Conservation (phyloP, 2,113 vertebrate genomes). For the Hippocampus mohnikei region DNA sequence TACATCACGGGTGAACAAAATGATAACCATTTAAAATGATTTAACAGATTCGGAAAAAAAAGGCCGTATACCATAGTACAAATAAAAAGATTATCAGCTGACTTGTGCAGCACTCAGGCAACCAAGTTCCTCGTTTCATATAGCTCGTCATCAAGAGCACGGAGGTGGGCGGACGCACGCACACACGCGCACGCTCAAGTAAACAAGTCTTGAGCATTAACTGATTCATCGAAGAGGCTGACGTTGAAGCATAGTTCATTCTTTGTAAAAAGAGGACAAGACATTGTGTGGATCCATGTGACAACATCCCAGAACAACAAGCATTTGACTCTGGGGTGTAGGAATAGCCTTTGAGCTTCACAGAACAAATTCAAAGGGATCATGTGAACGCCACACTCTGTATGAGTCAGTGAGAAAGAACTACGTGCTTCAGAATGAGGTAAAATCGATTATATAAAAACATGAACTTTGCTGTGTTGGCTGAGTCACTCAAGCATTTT, state of each 20-base stretch:
- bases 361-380: constrained; percentile 9
- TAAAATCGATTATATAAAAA: constrained; percentile 64
- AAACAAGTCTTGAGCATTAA: constrained; percentile 20
- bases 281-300: background rate
- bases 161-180: constrained; percentile 8
- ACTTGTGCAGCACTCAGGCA: constrained; percentile 43
- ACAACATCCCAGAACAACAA: background rate
- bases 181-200: background rate
- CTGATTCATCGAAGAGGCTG: constrained; percentile 13
- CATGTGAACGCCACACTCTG: constrained; percentile 42
- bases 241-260: constrained; percentile 11
- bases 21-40: constrained; percentile 25
- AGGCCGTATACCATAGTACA: constrained; percentile 19
- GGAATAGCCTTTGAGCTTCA: constrained; percentile 11
- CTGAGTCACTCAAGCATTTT: constrained; percentile 52
- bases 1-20: constrained; percentile 7
- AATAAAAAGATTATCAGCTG: constrained; percentile 70
- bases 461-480: constrained; percentile 42
- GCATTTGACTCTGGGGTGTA: constrained; percentile 13
- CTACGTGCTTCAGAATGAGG: constrained; percentile 42
- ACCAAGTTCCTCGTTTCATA: constrained; percentile 39
- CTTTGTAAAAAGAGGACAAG: background rate
- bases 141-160: constrained; percentile 32
- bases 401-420: constrained; percentile 37
- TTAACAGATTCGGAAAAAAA: constrained; percentile 26